These are phyloP conservation scores for Danio aesculapii DNA, from an alignment of 2,797 vertebrate genomes.

Conservation along the genomic window DNA sequence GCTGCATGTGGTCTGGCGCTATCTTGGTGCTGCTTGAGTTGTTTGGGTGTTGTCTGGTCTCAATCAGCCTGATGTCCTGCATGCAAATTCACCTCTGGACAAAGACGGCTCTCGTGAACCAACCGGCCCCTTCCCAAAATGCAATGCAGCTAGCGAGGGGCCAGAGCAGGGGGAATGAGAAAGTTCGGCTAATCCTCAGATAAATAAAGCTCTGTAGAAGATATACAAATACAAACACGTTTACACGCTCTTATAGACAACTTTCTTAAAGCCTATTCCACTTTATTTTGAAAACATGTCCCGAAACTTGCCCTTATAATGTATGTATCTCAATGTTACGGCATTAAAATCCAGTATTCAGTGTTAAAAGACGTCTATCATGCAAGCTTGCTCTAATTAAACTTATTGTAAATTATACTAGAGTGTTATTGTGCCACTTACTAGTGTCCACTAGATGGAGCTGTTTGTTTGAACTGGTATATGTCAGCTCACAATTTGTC, in stretches of 20 bases:
- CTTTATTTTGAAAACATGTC: not conserved
- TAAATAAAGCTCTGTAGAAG: constrained; percentile 76
- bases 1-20: constrained; percentile 7
- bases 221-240: constrained; percentile 32
- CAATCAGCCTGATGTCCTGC: constrained; percentile 50
- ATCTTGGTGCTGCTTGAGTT: constrained; percentile 42
- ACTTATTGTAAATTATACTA: not conserved
- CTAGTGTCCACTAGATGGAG: constrained; percentile 31
- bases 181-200: constrained; percentile 81
- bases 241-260: constrained; percentile 63
- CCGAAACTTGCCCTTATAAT: not conserved
- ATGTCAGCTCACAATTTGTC: not conserved
- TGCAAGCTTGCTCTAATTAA: not conserved
- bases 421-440: not conserved
- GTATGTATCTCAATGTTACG: not conserved
- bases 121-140: constrained; percentile 81
- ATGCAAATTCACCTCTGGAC: constrained; percentile 78
- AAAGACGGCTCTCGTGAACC: constrained; percentile 77
- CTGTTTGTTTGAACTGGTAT: not conserved
- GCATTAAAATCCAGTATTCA: not conserved
- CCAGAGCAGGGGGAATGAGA: constrained; percentile 74
- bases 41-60: constrained; percentile 71
- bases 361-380: not conserved
- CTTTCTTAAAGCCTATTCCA: not conserved
- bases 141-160: constrained; percentile 63